phyloP scores from a whole-genome alignment of 2,113 vertebrate genomes.

The Notiomystis cincta region DNA sequence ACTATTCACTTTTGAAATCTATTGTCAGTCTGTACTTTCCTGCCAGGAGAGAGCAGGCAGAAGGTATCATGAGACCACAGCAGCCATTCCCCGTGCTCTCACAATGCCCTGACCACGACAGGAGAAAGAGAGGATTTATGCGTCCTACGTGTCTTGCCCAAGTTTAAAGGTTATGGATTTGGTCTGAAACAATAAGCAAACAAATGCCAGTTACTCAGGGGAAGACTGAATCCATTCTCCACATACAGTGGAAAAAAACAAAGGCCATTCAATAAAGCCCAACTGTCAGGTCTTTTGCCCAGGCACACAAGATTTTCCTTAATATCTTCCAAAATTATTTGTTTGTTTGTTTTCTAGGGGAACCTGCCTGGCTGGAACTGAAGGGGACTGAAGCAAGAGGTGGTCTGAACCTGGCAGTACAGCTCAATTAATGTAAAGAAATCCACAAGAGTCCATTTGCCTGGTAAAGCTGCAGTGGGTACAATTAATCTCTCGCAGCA shows the following conservation, averaged over 20 bases:
- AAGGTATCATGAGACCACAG: not conserved
- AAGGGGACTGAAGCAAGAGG: not conserved
- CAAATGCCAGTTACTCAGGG: not conserved
- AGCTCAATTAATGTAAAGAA: not conserved
- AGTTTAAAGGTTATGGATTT: not conserved
- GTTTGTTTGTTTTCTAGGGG: not conserved
- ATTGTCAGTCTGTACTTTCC: not conserved
- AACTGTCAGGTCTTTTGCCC: rapidly evolving
- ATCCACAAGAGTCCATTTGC: not conserved
- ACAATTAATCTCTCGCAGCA: not conserved
- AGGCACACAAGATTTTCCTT: not conserved
- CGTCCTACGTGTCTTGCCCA: not conserved
- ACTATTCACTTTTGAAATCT: not conserved
- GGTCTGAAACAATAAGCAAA: not conserved
- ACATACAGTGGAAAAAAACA: not conserved
- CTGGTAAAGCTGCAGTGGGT: not conserved
- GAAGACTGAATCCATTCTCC: not conserved
- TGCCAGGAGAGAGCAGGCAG: not conserved
- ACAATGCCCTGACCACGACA: not conserved
- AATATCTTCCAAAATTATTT: not conserved
- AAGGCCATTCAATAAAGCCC: not conserved
- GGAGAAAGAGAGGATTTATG: not conserved
- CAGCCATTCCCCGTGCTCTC: not conserved
- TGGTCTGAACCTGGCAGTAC: not conserved
- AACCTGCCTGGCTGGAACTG: not conserved